A percentile compares a stretch with the other conserved stretches of the same genome.
Evolutionary conservation across 2,113 vertebrate species (phyloP).

Genomic region (Lepidothrix coronata): DNA sequence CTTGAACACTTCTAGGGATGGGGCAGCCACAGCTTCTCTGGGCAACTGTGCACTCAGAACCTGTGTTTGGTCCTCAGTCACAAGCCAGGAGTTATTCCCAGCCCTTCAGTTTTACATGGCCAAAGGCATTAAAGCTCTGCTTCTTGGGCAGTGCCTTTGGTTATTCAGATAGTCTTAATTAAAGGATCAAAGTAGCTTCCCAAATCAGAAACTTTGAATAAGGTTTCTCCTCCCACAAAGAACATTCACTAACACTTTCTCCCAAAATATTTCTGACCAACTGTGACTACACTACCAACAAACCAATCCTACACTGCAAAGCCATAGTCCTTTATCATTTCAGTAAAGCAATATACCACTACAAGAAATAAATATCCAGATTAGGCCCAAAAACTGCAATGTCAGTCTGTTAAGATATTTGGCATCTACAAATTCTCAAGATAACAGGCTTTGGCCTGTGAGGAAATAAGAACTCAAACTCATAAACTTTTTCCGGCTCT

Average conservation of each 20-base stretch:
- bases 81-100: too few relatives aligned
- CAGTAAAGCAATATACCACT: background rate
- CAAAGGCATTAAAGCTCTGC: too few relatives aligned
- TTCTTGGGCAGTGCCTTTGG: background rate
- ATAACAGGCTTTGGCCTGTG: background rate
- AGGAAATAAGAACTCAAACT: background rate
- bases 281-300: background rate
- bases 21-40: too few relatives aligned
- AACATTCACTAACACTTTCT: background rate
- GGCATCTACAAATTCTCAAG: background rate
- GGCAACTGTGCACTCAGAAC: too few relatives aligned
- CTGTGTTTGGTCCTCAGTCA: too few relatives aligned
- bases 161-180: background rate
- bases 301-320: background rate
- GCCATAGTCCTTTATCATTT: background rate
- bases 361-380: background rate
- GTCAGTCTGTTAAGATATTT: background rate
- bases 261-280: background rate
- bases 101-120: too few relatives aligned
- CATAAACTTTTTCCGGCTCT: background rate
- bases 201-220: background rate
- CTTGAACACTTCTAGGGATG: too few relatives aligned
- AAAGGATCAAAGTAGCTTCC: background rate
- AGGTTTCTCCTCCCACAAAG: background rate
- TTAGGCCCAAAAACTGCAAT: background rate